Percentiles rank a stretch among this genome's conserved stretches.
Evolutionary conservation across 2,888 invertebrate genomes (phyloP).

Genomic region (Keiferia lycopersicella): DNA sequence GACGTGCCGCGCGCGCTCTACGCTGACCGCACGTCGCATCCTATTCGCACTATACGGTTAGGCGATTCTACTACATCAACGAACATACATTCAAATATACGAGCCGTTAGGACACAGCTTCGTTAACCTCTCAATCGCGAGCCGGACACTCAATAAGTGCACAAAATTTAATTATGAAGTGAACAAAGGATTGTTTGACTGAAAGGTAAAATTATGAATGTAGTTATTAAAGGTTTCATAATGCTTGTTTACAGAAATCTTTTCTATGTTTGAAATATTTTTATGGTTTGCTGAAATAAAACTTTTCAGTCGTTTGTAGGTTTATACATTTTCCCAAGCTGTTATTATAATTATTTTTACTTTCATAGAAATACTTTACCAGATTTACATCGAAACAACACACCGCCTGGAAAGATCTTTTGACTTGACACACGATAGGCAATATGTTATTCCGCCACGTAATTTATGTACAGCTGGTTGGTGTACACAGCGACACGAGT

Average conservation of each 20-base stretch:
- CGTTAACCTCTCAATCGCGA: slow-evolving; percentile 22
- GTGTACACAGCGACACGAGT: background rate
- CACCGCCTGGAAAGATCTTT: slow-evolving; percentile 8
- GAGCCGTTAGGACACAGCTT: slow-evolving; percentile 15
- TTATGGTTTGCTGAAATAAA: background rate
- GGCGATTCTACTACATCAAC: background rate
- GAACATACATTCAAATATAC: slow-evolving; percentile 2
- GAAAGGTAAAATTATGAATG: slow-evolving; percentile 58
- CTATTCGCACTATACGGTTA: background rate
- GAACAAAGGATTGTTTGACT: slow-evolving; percentile 69
- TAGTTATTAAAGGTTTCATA: slow-evolving; percentile 9
- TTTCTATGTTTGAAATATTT: background rate
- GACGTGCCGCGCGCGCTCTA: background rate
- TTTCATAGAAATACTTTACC: too few species aligned
- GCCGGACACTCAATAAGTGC: slow-evolving; percentile 53
- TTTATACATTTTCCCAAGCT: background rate
- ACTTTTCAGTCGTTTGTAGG: background rate
- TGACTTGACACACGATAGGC: slow-evolving; percentile 11
- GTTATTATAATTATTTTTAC: too few species aligned
- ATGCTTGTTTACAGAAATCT: background rate
- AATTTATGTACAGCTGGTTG: slow-evolving; percentile 3
- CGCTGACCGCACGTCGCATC: slow-evolving; percentile 5
- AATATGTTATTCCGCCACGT: slow-evolving; percentile 1
- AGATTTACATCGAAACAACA: background rate
- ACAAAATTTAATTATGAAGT: slow-evolving; percentile 65